Conservation (phyloP, 2,113 vertebrate species). For the Corydoras maculifer region DNA sequence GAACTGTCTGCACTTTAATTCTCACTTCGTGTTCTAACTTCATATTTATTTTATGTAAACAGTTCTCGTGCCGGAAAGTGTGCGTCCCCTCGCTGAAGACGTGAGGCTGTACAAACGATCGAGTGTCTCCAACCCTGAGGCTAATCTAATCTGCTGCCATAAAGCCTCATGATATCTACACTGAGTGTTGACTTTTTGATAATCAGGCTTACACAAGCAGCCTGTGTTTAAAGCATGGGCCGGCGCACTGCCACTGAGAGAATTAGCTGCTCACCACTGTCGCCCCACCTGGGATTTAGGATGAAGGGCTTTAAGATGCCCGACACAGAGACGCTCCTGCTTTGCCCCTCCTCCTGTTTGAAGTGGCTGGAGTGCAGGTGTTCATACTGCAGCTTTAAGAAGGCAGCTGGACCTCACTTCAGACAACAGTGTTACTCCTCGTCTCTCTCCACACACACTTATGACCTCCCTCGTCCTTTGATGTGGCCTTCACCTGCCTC, state of each 20-base stretch:
- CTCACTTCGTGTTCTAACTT: too few species aligned
- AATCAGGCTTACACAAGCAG: not conserved
- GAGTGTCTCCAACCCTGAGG: too few species aligned
- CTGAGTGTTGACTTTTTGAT: slow-evolving; percentile 1
- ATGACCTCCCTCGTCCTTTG: slow-evolving; percentile 26
- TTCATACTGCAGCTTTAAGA: slow-evolving; percentile 8
- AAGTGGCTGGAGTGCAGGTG: slow-evolving; percentile 51
- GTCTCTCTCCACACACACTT: slow-evolving; percentile 7
- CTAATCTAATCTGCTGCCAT: not conserved
- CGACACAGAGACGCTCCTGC: slow-evolving; percentile 10
- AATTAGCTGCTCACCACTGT: not conserved
- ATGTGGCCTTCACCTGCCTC: slow-evolving; percentile 23
- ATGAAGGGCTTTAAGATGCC: slow-evolving; percentile 19
- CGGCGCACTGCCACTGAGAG: not conserved
- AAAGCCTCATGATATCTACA: not conserved
- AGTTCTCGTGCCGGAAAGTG: too few species aligned
- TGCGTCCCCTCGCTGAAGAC: too few species aligned
- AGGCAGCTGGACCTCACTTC: slow-evolving; percentile 25
- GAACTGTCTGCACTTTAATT: too few species aligned
- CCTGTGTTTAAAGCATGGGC: not conserved
- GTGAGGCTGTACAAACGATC: too few species aligned
- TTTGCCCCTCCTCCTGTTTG: slow-evolving; percentile 13
- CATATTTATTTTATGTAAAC: too few species aligned
- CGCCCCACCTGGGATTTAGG: slow-evolving; percentile 14
- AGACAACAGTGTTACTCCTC: slow-evolving; percentile 26